phyloP scores from a whole-genome alignment of 2,113 vertebrate species.

The Dendropsophus ebraccatus region DNA sequence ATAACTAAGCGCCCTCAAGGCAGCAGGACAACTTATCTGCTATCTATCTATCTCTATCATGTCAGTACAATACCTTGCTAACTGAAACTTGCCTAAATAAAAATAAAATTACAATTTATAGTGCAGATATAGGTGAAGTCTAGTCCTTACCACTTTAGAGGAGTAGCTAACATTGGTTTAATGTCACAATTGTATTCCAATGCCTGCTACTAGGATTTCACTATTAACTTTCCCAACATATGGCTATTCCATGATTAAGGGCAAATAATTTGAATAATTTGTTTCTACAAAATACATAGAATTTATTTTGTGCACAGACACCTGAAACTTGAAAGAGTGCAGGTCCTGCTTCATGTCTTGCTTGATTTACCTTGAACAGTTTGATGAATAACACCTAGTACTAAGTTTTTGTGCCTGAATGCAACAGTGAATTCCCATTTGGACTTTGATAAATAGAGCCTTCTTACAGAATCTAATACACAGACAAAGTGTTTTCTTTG shows the following conservation, averaged over 20 bases:
- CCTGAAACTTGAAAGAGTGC: slow-evolving; percentile 13
- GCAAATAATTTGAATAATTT: slow-evolving; percentile 39
- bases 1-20: no score
- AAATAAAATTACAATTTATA: not conserved
- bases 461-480: slow-evolving; percentile 52
- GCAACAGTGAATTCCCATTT: slow-evolving; percentile 53
- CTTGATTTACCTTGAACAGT: slow-evolving; percentile 54
- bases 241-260: not conserved
- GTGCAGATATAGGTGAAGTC: not conserved
- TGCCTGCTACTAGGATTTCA: not conserved
- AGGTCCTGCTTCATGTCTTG: slow-evolving; percentile 51
- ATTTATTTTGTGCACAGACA: slow-evolving; percentile 34
- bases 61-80: no score
- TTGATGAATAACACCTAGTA: slow-evolving; percentile 57
- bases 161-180: not conserved
- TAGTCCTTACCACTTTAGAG: not conserved
- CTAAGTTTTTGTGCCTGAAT: slow-evolving; percentile 55
- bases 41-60: no score
- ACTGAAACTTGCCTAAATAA: no score
- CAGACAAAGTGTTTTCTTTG: slow-evolving; percentile 46
- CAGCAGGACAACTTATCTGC: no score
- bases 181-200: not conserved
- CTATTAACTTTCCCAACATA: not conserved
- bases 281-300: slow-evolving; percentile 26
- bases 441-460: slow-evolving; percentile 56